Percentiles rank a stretch among this genome's conserved stretches.
Evolutionary conservation across 2,113 vertebrate genomes (phyloP).

Genomic region (Neogobius melanostomus): DNA sequence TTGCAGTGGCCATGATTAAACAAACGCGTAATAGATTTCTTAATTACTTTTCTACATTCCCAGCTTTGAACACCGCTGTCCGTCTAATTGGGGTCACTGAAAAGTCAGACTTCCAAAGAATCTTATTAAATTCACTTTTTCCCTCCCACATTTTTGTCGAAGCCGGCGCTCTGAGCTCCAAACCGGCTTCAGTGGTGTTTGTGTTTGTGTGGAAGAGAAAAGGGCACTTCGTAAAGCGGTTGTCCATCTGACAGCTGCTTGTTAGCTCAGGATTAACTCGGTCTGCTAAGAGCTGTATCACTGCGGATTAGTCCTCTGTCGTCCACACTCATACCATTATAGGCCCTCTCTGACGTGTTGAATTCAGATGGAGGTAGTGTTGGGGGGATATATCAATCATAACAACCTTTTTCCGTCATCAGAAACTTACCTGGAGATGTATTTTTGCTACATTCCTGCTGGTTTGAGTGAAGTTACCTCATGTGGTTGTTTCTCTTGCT

Average conservation of each 20-base stretch:
- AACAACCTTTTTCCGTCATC: too few relatives aligned
- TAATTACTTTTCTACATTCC: conserved; percentile 1
- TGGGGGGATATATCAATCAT: too few relatives aligned
- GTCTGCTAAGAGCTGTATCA: conserved; percentile 37
- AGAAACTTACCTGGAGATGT: too few relatives aligned
- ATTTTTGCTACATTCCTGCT: too few relatives aligned
- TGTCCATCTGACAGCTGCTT: conserved; percentile 48
- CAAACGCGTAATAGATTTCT: neutral
- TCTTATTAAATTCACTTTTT: neutral
- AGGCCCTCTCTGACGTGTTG: neutral
- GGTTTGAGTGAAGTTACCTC: too few relatives aligned
- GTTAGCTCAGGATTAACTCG: conserved; percentile 48
- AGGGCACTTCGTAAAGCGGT: neutral
- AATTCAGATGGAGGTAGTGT: too few relatives aligned
- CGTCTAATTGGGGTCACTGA: neutral
- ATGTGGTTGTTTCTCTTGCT: too few relatives aligned
- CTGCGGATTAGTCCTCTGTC: conserved; percentile 36
- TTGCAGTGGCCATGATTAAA: neutral
- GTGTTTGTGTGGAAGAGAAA: neutral
- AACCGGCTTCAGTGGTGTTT: neutral
- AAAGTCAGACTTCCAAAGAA: neutral
- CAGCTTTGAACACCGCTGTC: neutral
- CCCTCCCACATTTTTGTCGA: neutral
- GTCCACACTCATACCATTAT: conserved; percentile 14
- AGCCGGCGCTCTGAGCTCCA: neutral